Evolutionary conservation across 2,113 vertebrate species (phyloP).

Genomic region (Rissa tridactyla): DNA sequence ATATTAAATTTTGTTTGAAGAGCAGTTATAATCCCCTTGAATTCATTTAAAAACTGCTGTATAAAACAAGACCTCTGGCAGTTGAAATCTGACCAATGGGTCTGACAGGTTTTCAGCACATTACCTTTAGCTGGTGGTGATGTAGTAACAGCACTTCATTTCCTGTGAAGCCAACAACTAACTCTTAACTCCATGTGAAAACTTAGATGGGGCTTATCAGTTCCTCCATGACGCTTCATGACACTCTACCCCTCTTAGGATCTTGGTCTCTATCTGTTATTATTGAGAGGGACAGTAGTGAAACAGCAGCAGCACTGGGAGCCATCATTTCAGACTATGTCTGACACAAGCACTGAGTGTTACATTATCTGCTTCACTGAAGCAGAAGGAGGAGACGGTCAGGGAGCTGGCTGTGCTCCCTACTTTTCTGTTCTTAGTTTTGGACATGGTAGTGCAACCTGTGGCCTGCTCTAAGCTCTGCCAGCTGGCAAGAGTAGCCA

Average conservation of each 20-base stretch:
- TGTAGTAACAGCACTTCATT: neutral
- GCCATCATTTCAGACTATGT: neutral
- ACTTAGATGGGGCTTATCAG: neutral
- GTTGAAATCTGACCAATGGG: neutral
- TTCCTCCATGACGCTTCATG: neutral
- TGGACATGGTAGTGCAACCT: neutral
- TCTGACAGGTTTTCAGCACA: neutral
- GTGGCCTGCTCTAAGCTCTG: neutral
- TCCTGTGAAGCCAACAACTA: neutral
- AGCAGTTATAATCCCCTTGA: neutral
- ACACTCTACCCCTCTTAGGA: neutral
- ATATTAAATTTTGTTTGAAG: conserved; percentile 48
- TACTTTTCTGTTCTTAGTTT: neutral
- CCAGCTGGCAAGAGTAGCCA: neutral
- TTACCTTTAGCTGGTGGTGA: neutral
- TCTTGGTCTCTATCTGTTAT: neutral
- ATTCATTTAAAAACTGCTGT: neutral
- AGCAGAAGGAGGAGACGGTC: conserved; percentile 20
- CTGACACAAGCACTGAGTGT: neutral
- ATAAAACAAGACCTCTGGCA: neutral
- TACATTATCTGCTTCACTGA: conserved; percentile 22
- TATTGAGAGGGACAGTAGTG: neutral
- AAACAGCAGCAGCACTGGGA: neutral
- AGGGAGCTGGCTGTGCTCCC: conserved; percentile 26
- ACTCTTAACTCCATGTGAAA: neutral